These are phyloP conservation scores for Xiphorhynchus elegans DNA, from an alignment of 2,113 vertebrate species.

Conservation along the genomic window DNA sequence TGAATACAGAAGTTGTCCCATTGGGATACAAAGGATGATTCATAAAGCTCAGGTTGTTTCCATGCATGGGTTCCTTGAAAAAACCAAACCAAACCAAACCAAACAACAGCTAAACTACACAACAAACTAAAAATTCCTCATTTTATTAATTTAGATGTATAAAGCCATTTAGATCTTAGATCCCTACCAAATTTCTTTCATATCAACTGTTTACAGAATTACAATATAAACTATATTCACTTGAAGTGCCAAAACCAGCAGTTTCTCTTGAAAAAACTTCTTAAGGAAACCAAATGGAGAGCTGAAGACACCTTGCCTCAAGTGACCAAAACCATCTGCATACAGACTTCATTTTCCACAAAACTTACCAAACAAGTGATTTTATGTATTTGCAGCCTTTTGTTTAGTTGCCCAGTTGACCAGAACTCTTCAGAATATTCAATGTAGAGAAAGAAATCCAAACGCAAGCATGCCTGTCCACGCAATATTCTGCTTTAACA, in stretches of 20 bases:
- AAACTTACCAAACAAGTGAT: neutral
- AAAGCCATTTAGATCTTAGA: neutral
- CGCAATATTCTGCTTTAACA: neutral
- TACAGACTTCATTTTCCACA: neutral
- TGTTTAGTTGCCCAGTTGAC: neutral
- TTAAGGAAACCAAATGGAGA: neutral
- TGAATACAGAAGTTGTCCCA: neutral
- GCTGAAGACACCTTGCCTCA: neutral
- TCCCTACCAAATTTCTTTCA: neutral
- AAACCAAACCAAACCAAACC: neutral
- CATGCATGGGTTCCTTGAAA: neutral
- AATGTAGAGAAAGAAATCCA: neutral
- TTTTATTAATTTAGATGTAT: neutral
- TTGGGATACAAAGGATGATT: neutral
- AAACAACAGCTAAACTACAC: neutral
- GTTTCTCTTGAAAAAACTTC: neutral
- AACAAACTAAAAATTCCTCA: accelerated
- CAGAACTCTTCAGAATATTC: neutral
- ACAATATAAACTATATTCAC: neutral
- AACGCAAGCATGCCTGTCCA: neutral
- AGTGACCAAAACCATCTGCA: neutral
- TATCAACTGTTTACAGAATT: neutral
- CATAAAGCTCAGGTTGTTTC: neutral
- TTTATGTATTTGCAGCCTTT: neutral
- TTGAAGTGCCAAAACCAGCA: neutral